A percentile compares a stretch with the other conserved stretches of the same genome.
phyloP scores from a whole-genome alignment of 1,140 invertebrate species.

The Rhysida immarginata region DNA sequence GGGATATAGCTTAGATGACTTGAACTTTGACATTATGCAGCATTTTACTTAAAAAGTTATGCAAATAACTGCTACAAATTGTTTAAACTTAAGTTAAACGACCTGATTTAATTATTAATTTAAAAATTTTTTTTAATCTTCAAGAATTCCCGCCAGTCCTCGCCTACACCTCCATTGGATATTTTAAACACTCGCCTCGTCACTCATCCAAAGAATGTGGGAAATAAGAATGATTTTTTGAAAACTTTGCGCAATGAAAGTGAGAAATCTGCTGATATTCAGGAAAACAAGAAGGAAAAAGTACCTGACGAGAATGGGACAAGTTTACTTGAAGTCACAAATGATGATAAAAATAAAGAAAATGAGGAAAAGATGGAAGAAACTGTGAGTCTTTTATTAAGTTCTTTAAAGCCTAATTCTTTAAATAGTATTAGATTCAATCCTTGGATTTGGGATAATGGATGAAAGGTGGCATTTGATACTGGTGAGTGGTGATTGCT shows the following conservation, averaged over 20 bases:
- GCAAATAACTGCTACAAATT: too few relatives aligned
- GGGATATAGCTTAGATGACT: too few relatives aligned
- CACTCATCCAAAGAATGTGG: constrained; percentile 24
- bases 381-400: too few relatives aligned
- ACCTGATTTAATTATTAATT: too few relatives aligned
- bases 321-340: background rate
- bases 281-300: background rate
- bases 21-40: too few relatives aligned
- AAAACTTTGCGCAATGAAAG: constrained; percentile 23
- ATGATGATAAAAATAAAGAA: constrained; percentile 13
- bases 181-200: constrained; percentile 25
- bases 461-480: too few relatives aligned
- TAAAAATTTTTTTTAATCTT: background rate
- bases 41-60: too few relatives aligned
- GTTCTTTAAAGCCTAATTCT: too few relatives aligned
- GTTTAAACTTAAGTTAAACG: too few relatives aligned
- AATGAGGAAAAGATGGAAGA: constrained; percentile 12
- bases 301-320: background rate
- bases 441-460: too few relatives aligned
- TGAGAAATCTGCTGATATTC: background rate
- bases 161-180: constrained; percentile 23
- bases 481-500: too few relatives aligned
- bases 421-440: too few relatives aligned
- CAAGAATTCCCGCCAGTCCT: constrained; percentile 1
- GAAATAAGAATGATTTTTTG: constrained; percentile 27